Base-by-base conservation (phyloP, 2,797 vertebrate genomes). In the Remorina albescens region DNA sequence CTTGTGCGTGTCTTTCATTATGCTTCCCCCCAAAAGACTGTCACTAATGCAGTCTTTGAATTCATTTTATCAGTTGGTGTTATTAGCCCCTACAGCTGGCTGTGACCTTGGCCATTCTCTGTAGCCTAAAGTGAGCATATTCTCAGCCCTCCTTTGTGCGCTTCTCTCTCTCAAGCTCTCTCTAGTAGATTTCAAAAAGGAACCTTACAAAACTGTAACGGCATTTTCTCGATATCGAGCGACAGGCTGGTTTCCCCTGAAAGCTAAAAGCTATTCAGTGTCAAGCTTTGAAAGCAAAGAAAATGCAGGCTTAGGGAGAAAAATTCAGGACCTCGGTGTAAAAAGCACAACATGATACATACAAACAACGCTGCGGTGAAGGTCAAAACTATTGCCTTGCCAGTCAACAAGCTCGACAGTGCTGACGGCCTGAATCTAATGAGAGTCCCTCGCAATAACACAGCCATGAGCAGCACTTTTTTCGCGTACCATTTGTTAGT, bases 101-200 rank as follows among this genome's bases (percentile, higher is more conserved):
- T 89, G 71, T 90, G 91, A 94, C 94, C 94, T 95, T 94, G 92
- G 88, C 80, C 85, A 86, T 80, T 74, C 75, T 76, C n/a, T 25
- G 62, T 36, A 82, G 85, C 71, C 81, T 46, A 68, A 89, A 83
- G 72, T 74, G 83, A 84, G 76, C 70, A 77, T 67, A 81, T 86
- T 85, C 81, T 82, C 77, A 73, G 61, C 74, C 71, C 67, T 83
- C 79, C 66, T 83, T 86, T 88, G 74, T 86, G 67, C 15, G 28
- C 49, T 65, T 67, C 74, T 7, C 60, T 74, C 60, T 25, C 59
- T 57, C 69, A 51, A 37, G 60, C 71, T 21, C 70, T 63, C 64
- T 70, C 42, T 8, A 53, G 71, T 57, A 73, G 54, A 80, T 86
- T 92, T 83, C 76, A 87, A 79, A 15, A 21, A 30, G 30, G 65